Conservation (phyloP, 2,797 vertebrate species). For the Poeciliopsis turneri region DNA sequence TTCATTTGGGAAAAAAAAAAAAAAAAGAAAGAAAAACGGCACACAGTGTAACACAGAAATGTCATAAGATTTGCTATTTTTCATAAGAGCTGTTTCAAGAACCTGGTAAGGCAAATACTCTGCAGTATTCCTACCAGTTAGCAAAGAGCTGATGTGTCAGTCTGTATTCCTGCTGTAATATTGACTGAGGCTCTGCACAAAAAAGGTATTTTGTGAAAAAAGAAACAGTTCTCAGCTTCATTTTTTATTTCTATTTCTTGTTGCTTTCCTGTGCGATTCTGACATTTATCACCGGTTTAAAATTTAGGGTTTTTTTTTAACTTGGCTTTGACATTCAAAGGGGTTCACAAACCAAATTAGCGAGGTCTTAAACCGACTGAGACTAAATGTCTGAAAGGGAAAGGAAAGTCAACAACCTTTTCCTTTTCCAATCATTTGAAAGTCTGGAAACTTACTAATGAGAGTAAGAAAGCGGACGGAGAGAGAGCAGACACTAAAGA, state of each 20-base stretch:
- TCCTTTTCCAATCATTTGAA: slow-evolving; percentile 28
- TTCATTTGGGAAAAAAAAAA: slow-evolving; percentile 32
- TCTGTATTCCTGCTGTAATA: not conserved
- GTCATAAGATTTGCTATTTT: slow-evolving; percentile 29
- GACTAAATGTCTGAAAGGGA: not conserved
- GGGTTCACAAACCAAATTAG: not conserved
- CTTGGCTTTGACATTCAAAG: not conserved
- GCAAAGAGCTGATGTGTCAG: not conserved
- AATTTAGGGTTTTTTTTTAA: not conserved
- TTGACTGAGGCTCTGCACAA: not conserved
- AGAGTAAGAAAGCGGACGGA: not conserved
- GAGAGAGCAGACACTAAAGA: not conserved
- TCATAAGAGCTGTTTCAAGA: slow-evolving; percentile 7
- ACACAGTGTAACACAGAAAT: slow-evolving; percentile 36
- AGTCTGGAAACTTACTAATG: slow-evolving; percentile 7
- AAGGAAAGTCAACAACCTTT: not conserved
- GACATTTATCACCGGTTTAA: not conserved
- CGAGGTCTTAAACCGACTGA: slow-evolving; percentile 1
- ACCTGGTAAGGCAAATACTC: not conserved
- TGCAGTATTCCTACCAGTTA: slow-evolving; percentile 15
- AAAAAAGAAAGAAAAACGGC: not conserved
- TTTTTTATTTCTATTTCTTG: not conserved
- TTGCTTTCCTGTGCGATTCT: not conserved
- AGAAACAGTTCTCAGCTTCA: not conserved
- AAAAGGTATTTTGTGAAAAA: not conserved